Evolutionary conservation across 2,113 vertebrate species (phyloP).

Genomic region (Gobiocypris rarus): DNA sequence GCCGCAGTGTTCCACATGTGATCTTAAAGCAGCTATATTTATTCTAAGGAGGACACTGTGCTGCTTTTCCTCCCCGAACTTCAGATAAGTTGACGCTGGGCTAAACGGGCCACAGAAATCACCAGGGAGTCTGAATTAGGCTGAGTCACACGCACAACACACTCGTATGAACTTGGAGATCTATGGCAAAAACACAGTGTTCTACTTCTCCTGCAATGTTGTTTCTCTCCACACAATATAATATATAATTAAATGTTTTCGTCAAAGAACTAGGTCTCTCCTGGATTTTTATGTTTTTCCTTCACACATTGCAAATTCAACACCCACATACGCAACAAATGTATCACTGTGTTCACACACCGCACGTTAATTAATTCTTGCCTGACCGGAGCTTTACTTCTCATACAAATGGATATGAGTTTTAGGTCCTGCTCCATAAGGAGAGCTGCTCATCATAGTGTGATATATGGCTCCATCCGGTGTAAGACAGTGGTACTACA

Average conservation of each 20-base stretch:
- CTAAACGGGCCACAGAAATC: constrained; percentile 60
- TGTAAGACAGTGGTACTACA: neutral
- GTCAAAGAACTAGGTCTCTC: neutral
- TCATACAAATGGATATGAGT: neutral
- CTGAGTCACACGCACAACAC: constrained; percentile 48
- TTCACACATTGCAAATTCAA: neutral
- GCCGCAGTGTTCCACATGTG: constrained; percentile 62
- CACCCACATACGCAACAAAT: neutral
- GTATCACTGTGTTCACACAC: neutral
- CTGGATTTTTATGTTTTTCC: neutral
- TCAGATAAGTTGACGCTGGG: constrained; percentile 55
- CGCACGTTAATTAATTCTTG: neutral
- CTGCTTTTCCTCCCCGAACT: constrained; percentile 62
- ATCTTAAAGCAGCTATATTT: constrained; percentile 68
- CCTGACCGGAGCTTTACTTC: neutral
- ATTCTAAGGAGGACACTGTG: constrained; percentile 67
- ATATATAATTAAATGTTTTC: neutral
- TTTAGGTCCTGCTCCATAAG: neutral
- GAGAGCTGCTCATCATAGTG: neutral
- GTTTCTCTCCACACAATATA: neutral
- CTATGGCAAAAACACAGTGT: constrained; percentile 2
- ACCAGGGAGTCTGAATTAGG: constrained; percentile 57
- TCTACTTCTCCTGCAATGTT: neutral
- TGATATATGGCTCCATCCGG: neutral
- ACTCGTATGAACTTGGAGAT: neutral